phyloP scores from a whole-genome alignment of 2,113 vertebrate genomes.

The Paraplagusia blochii region DNA sequence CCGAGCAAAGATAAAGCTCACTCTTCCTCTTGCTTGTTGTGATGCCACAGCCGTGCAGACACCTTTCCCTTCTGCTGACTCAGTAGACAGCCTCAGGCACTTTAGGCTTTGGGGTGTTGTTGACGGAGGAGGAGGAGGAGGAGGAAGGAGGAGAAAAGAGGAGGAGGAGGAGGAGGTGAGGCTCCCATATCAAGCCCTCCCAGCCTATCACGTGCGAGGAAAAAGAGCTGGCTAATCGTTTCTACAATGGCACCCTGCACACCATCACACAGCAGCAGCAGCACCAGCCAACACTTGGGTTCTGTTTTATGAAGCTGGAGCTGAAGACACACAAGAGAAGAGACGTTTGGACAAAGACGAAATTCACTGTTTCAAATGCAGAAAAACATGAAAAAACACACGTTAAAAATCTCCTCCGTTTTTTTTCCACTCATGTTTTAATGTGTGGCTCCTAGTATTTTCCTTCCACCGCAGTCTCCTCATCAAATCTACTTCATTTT shows the following conservation, averaged over 20 bases:
- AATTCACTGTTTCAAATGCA: neutral
- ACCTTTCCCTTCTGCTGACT: conserved; percentile 80
- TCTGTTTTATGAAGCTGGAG: conserved; percentile 51
- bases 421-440: too few species aligned
- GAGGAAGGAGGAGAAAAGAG: conserved; percentile 34
- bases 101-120: conserved; percentile 70
- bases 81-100: conserved; percentile 74
- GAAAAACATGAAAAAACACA: too few species aligned
- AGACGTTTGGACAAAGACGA: neutral
- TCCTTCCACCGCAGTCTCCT: too few species aligned
- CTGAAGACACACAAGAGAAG: conserved; percentile 12
- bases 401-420: too few species aligned
- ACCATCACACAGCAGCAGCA: conserved; percentile 68
- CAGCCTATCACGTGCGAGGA: conserved; percentile 70
- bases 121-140: conserved; percentile 42
- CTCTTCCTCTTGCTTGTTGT: conserved; percentile 61
- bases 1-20: conserved; percentile 21
- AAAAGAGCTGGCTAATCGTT: conserved; percentile 77
- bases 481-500: too few species aligned
- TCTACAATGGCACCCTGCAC: conserved; percentile 71
- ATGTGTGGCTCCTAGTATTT: too few species aligned
- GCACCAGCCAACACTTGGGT: conserved; percentile 53
- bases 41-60: conserved; percentile 75
- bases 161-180: conserved; percentile 7
- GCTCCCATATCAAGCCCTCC: conserved; percentile 71